phyloP scores from a whole-genome alignment of 2,797 vertebrate species.

The Thamnophis elegans region DNA sequence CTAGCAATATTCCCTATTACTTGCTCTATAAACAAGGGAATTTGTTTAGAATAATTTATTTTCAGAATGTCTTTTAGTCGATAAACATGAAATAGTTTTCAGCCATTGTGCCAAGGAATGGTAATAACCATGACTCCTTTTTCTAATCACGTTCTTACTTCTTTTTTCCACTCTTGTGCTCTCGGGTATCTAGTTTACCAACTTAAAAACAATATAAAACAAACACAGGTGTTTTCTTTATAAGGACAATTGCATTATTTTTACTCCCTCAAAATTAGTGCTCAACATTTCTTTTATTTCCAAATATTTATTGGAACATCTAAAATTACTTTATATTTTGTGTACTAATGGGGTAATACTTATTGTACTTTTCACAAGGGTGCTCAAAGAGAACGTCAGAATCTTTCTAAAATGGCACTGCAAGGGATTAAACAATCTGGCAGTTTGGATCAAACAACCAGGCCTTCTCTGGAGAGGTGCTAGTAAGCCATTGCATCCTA shows the following conservation, averaged over 20 bases:
- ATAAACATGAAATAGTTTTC: neutral
- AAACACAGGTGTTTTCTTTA: neutral
- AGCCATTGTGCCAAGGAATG: neutral
- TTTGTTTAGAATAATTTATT: slow-evolving; percentile 21
- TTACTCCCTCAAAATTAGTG: neutral
- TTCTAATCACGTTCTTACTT: neutral
- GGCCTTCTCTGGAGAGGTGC: slow-evolving; percentile 5
- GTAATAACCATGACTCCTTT: neutral
- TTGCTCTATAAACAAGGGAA: neutral
- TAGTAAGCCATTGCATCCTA: slow-evolving; percentile 1
- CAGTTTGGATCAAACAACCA: neutral
- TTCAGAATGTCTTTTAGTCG: neutral
- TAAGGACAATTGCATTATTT: neutral
- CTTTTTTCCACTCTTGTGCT: neutral
- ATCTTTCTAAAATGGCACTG: neutral
- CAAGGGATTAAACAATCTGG: slow-evolving; percentile 3
- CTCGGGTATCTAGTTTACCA: neutral
- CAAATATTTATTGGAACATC: neutral
- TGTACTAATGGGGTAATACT: neutral
- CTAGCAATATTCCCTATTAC: neutral
- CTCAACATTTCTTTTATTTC: neutral
- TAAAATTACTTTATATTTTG: neutral
- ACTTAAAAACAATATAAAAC: neutral
- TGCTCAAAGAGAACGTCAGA: neutral
- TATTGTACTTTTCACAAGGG: neutral